Conservation (phyloP, 2,113 vertebrate genomes). For the Cyanoramphus novaezelandiae region DNA sequence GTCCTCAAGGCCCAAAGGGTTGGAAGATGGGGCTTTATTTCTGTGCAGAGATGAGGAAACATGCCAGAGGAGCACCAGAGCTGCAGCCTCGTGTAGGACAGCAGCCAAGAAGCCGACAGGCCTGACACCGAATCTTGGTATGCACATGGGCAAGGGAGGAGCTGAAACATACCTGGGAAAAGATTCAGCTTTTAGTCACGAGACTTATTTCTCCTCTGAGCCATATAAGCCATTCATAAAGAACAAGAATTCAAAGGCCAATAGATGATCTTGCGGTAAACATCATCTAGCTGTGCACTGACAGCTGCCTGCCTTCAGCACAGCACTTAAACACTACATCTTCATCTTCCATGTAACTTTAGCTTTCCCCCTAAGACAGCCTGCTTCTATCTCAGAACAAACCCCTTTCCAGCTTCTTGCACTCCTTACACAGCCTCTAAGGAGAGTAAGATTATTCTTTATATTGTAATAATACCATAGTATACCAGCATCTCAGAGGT, state of each 20-base stretch:
- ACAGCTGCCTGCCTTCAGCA: background rate
- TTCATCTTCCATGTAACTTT: background rate
- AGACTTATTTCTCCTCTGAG: background rate
- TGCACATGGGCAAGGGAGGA: accelerated
- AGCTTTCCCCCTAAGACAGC: background rate
- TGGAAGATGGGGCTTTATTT: background rate
- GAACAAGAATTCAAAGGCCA: background rate
- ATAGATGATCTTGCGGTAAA: background rate
- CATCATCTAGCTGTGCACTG: background rate
- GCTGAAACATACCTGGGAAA: background rate
- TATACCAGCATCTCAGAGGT: background rate
- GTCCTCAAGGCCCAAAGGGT: background rate
- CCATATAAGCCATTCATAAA: background rate
- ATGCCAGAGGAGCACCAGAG: background rate
- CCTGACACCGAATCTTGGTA: background rate
- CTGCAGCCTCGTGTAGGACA: background rate
- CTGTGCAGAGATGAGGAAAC: background rate
- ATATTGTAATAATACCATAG: background rate
- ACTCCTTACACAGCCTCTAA: background rate
- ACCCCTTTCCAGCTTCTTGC: background rate
- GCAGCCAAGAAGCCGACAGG: background rate
- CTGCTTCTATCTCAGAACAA: background rate
- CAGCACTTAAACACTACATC: background rate
- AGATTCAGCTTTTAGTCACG: background rate
- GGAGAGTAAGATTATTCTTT: background rate